These are phyloP conservation scores for Ligdia adustata DNA, from an alignment of 2,888 invertebrate species.

Conservation along the genomic window DNA sequence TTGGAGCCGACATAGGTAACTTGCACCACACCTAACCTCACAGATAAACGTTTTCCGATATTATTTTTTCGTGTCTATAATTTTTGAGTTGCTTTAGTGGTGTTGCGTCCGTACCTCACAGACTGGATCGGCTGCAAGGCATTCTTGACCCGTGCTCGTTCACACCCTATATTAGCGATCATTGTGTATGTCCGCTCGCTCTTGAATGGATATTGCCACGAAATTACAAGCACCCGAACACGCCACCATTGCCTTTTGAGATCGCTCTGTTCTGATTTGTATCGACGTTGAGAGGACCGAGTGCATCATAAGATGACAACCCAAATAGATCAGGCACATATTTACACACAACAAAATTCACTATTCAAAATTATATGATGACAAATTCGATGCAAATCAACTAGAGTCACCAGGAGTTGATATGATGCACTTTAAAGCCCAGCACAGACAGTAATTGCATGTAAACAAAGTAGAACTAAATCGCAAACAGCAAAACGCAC, in stretches of 20 bases:
- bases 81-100: conserved; percentile 84
- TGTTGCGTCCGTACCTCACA: conserved; percentile 83
- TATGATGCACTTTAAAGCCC: conserved; percentile 80
- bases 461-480: conserved; percentile 74
- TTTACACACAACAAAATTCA: conserved; percentile 34
- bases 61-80: conserved; percentile 82
- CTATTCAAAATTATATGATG: conserved; percentile 36
- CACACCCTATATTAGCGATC: conserved; percentile 78
- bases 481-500: conserved; percentile 78
- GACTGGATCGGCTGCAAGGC: conserved; percentile 83
- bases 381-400: conserved; percentile 36
- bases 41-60: conserved; percentile 81
- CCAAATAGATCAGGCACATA: conserved; percentile 40
- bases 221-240: conserved; percentile 73
- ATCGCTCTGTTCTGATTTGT: conserved; percentile 73
- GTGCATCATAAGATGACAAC: conserved; percentile 78
- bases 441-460: conserved; percentile 78
- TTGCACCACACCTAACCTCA: conserved; percentile 83
- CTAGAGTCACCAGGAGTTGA: conserved; percentile 58
- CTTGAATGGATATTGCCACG: conserved; percentile 72
- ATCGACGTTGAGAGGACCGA: conserved; percentile 65
- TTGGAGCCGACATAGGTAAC: conserved; percentile 89
- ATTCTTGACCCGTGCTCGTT: conserved; percentile 81
- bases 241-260: conserved; percentile 77
- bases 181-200: conserved; percentile 83